A percentile compares a stretch with the other conserved stretches of the same genome.
These are phyloP conservation scores for Psittacula cyanocephala DNA, from an alignment of 2,113 vertebrate species.

Conservation along the genomic window DNA sequence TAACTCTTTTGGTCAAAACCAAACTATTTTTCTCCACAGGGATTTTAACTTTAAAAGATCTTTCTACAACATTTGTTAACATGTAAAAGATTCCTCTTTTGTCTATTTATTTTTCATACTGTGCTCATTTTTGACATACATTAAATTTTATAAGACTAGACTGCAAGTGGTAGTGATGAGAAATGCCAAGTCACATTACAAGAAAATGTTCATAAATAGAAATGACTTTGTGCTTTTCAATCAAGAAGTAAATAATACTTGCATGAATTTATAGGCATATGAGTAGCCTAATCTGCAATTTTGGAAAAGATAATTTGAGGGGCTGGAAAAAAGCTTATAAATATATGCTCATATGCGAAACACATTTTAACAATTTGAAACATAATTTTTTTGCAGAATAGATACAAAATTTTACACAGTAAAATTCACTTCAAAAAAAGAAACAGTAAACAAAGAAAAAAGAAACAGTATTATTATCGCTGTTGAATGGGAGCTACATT, in stretches of 20 bases:
- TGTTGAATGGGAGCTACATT: background rate
- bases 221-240: conserved; percentile 70
- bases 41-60: conserved; percentile 48
- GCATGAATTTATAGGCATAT: conserved; percentile 32
- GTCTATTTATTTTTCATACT: conserved; percentile 68
- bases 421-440: background rate
- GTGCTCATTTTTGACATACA: conserved; percentile 68
- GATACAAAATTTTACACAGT: background rate
- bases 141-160: conserved; percentile 75
- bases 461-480: background rate
- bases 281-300: conserved; percentile 41
- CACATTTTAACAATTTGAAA: background rate
- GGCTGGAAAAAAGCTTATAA: background rate
- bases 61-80: conserved; percentile 48
- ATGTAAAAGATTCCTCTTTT: conserved; percentile 38
- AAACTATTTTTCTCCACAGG: background rate
- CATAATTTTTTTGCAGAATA: background rate
- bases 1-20: background rate
- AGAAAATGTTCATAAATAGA: conserved; percentile 70
- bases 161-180: conserved; percentile 66
- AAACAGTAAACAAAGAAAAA: background rate
- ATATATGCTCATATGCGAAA: background rate
- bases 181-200: conserved; percentile 72
- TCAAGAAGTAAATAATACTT: conserved; percentile 71
- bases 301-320: conserved; percentile 46